Conservation (phyloP, 2,113 vertebrate species). For the Carassius auratus region DNA sequence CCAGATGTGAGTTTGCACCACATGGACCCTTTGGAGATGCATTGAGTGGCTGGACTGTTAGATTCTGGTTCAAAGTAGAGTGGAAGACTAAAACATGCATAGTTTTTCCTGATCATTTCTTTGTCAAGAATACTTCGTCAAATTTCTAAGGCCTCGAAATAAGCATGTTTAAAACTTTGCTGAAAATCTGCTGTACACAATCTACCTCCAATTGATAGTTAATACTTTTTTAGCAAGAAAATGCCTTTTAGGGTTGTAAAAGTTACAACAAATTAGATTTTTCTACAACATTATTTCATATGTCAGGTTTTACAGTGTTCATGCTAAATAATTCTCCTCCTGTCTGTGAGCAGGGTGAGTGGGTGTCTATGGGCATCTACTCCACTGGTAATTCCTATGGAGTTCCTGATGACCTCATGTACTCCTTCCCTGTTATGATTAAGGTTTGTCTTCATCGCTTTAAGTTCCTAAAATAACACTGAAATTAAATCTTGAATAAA, state of each 20-base stretch:
- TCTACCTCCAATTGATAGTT: no score
- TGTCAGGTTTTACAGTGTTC: no score
- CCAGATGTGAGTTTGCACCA: conserved; percentile 79
- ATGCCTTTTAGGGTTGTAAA: no score
- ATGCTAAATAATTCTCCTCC: conserved; percentile 43
- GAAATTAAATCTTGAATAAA: neutral
- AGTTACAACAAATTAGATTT: no score
- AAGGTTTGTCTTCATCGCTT: conserved; percentile 75
- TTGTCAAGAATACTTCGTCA: no score
- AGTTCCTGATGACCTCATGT: conserved; percentile 88
- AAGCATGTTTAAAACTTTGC: no score
- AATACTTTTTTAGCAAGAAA: no score
- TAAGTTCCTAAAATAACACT: neutral
- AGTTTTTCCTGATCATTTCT: no score
- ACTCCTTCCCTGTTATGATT: conserved; percentile 93
- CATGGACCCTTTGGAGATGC: neutral
- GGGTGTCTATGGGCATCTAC: conserved; percentile 94
- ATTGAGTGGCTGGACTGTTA: neutral
- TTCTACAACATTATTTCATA: no score
- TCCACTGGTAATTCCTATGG: conserved; percentile 90
- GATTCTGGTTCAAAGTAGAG: neutral
- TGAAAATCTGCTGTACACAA: no score
- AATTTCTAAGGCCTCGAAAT: no score
- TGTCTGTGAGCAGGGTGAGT: conserved; percentile 81
- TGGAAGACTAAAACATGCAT: no score